Evolutionary conservation across 1,140 invertebrate genomes (phyloP).

Genomic region (Papilio polyxenes): DNA sequence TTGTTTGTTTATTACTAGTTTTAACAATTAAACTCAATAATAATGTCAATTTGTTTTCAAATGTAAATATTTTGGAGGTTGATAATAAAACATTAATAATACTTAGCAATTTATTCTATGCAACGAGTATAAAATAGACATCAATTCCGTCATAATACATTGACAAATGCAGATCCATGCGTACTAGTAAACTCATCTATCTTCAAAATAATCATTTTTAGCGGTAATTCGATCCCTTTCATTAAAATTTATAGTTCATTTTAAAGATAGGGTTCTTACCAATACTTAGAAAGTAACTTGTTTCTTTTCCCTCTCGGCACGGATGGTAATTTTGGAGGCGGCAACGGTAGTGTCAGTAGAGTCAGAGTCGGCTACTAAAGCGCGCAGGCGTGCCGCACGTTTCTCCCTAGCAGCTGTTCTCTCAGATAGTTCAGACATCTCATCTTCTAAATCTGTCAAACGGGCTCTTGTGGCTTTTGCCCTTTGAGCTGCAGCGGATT

Average conservation of each 20-base stretch:
- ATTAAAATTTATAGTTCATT: constrained; percentile 17
- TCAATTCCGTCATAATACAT: constrained; percentile 64
- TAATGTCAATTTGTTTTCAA: too few relatives aligned
- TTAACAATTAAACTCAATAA: too few relatives aligned
- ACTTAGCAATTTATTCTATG: constrained; percentile 70
- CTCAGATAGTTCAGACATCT: constrained; percentile 82
- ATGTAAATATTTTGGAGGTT: constrained; percentile 46
- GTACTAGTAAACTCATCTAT: constrained; percentile 66
- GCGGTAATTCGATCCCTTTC: background rate
- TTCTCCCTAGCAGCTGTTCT: constrained; percentile 81
- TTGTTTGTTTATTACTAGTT: too few relatives aligned
- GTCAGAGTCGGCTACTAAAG: constrained; percentile 81
- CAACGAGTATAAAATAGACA: constrained; percentile 72
- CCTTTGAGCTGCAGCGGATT: constrained; percentile 67
- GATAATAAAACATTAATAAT: constrained; percentile 67
- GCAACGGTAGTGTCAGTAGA: constrained; percentile 60
- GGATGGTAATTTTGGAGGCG: constrained; percentile 66
- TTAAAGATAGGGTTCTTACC: constrained; percentile 43
- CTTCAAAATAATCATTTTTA: constrained; percentile 47
- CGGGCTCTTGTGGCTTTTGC: constrained; percentile 78
- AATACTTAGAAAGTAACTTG: constrained; percentile 75
- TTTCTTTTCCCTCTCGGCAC: constrained; percentile 74
- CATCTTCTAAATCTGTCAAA: constrained; percentile 82
- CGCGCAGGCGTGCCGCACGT: constrained; percentile 80
- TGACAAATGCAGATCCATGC: constrained; percentile 70